Evolutionary conservation across 2,888 invertebrate genomes (phyloP).

Genomic region (Siphlonurus alternatus): DNA sequence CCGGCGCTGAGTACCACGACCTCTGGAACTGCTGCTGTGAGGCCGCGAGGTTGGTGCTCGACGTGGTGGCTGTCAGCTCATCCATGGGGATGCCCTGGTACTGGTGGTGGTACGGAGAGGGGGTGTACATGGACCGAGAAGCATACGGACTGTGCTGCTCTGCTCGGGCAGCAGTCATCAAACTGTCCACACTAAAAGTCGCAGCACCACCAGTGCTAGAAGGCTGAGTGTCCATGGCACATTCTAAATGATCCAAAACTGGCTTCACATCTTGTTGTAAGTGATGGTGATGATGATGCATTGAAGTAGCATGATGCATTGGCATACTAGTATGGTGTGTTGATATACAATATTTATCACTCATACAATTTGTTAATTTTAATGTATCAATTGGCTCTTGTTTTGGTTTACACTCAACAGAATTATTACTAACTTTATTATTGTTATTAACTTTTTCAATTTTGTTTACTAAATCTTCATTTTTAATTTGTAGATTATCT

Average conservation of each 20-base stretch:
- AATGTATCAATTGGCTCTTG: constrained; percentile 41
- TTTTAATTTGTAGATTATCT: constrained; percentile 30
- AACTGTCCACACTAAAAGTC: constrained; percentile 42
- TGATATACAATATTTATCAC: constrained; percentile 19
- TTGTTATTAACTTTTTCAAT: constrained; percentile 25
- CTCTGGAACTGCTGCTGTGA: constrained; percentile 20
- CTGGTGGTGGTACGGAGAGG: constrained; percentile 22
- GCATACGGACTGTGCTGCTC: neutral
- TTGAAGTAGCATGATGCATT: constrained; percentile 1
- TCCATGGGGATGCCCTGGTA: constrained; percentile 30
- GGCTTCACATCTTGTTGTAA: constrained; percentile 17
- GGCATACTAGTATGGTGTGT: neutral
- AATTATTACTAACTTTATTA: constrained; percentile 28
- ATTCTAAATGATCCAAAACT: constrained; percentile 3
- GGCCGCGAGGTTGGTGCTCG: too few species aligned
- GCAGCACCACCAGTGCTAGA: constrained; percentile 19
- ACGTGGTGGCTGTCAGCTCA: constrained; percentile 30
- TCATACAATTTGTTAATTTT: constrained; percentile 30
- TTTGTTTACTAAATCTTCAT: constrained; percentile 42
- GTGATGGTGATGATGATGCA: constrained; percentile 16
- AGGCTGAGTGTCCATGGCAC: constrained; percentile 16
- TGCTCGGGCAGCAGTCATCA: constrained; percentile 31
- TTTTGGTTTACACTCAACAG: constrained; percentile 41
- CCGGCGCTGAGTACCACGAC: neutral
- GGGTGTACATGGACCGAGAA: neutral